Evolutionary conservation across 1,140 invertebrate species (phyloP).

Genomic region (Drosophila pectinifera): DNA sequence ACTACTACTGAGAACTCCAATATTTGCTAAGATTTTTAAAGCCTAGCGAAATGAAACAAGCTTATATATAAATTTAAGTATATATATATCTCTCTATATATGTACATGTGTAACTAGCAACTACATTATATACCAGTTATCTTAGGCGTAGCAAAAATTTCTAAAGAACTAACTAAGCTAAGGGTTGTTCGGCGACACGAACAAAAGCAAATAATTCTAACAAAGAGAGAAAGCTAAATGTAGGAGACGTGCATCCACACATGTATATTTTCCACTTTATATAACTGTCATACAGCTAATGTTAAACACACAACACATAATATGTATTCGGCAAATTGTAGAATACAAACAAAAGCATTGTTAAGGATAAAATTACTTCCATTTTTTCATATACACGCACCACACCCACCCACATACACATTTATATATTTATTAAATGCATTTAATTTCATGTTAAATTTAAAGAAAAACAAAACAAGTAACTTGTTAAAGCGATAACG

Average conservation of each 20-base stretch:
- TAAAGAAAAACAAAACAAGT: conserved; percentile 47
- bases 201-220: conserved; percentile 66
- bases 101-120: conserved; percentile 34
- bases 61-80: conserved; percentile 55
- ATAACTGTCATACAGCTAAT: conserved; percentile 79
- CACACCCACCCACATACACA: conserved; percentile 44
- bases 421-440: conserved; percentile 75
- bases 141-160: conserved; percentile 50
- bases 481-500: conserved; percentile 61
- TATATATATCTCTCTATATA: conserved; percentile 30
- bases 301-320: conserved; percentile 51
- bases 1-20: conserved; percentile 55
- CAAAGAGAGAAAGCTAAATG: conserved; percentile 62
- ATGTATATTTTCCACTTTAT: conserved; percentile 54
- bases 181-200: conserved; percentile 14
- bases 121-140: conserved; percentile 45
- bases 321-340: conserved; percentile 65
- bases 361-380: conserved; percentile 83
- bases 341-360: conserved; percentile 65
- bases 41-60: conserved; percentile 57
- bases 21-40: conserved; percentile 67
- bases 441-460: conserved; percentile 80
- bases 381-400: conserved; percentile 60
- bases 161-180: conserved; percentile 32
- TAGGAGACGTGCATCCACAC: conserved; percentile 43